Evolutionary conservation across 2,888 invertebrate species (phyloP).

Genomic region (Keiferia lycopersicella): DNA sequence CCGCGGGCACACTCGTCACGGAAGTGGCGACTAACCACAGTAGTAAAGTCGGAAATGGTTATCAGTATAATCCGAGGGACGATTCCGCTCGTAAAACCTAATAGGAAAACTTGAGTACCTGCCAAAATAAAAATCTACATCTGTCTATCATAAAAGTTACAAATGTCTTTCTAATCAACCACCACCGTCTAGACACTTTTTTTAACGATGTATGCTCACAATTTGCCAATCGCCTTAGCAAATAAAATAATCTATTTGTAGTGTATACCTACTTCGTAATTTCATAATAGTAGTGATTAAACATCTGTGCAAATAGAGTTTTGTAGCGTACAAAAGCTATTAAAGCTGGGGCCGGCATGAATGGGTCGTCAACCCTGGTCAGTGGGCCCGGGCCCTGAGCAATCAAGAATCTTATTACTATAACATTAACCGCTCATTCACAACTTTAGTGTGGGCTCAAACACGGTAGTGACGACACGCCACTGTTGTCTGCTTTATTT

Average conservation of each 20-base stretch:
- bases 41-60: conserved; percentile 18
- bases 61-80: conserved; percentile 11
- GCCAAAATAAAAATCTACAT: not conserved
- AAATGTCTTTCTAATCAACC: not conserved
- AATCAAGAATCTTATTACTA: conserved; percentile 49
- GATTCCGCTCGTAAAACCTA: conserved; percentile 7
- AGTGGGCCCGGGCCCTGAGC: conserved; percentile 38
- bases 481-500: conserved; percentile 41
- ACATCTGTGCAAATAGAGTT: conserved; percentile 43
- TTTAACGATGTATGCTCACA: conserved; percentile 10
- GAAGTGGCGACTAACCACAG: conserved; percentile 25
- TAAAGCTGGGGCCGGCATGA: conserved; percentile 19
- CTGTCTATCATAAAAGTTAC: not conserved
- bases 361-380: conserved; percentile 43
- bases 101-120: not conserved
- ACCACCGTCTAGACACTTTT: not conserved
- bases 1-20: conserved; percentile 26
- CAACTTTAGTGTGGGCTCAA: conserved; percentile 59
- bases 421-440: conserved; percentile 56
- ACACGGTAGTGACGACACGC: conserved; percentile 62
- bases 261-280: conserved; percentile 19
- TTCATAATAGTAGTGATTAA: conserved; percentile 29
- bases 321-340: conserved; percentile 24
- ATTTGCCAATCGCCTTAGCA: conserved; percentile 23
- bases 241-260: not conserved